phyloP scores from a whole-genome alignment of 2,888 invertebrate genomes.

The Pheosia tremula region DNA sequence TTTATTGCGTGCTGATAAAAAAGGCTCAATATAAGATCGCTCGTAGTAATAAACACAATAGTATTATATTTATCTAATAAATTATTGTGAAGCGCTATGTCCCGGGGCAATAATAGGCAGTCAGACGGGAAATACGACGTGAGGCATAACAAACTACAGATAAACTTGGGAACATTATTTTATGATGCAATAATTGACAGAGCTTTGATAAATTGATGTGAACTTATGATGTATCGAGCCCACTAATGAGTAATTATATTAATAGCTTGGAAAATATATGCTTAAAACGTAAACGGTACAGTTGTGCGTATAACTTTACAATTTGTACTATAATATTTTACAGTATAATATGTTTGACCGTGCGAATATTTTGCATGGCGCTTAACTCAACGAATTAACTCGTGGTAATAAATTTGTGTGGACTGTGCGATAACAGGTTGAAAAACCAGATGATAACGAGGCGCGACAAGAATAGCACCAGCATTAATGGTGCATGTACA shows the following conservation, averaged over 20 bases:
- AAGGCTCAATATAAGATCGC: background rate
- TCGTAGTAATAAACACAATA: conserved; percentile 49
- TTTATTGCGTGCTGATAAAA: background rate
- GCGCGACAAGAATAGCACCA: background rate
- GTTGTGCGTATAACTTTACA: background rate
- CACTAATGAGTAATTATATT: conserved; percentile 44
- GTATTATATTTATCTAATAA: conserved; percentile 55
- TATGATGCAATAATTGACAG: conserved; percentile 66
- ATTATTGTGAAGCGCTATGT: conserved; percentile 51
- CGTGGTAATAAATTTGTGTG: background rate
- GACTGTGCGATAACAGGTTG: conserved; percentile 1
- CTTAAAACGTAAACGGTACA: background rate
- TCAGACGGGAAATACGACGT: conserved; percentile 56
- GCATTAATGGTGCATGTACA: background rate
- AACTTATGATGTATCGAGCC: conserved; percentile 57
- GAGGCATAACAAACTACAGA: conserved; percentile 57
- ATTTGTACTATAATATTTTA: background rate
- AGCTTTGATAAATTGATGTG: conserved; percentile 60
- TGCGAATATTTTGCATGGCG: background rate
- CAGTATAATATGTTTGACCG: background rate
- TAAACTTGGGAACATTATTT: conserved; percentile 71
- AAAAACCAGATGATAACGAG: background rate
- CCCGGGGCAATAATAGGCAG: conserved; percentile 55
- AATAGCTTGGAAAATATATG: conserved; percentile 9
- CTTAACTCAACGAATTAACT: background rate